Base-by-base conservation (phyloP, 2,113 vertebrate species). In the Calyptommatus sinebrachiatus region DNA sequence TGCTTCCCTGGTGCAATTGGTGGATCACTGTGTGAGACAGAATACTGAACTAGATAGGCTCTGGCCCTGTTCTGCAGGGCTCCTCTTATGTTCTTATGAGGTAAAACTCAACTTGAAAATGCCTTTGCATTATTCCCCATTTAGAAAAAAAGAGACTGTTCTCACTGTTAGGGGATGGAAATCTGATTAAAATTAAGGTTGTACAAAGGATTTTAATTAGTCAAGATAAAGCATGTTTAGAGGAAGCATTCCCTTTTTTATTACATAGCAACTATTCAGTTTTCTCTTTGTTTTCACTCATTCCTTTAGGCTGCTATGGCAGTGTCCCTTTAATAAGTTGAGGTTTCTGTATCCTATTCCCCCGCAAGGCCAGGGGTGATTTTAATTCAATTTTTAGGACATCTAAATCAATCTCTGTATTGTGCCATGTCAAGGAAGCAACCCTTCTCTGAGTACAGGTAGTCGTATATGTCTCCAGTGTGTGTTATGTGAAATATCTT, bases 321-420 rank as follows among this genome's bases (percentile, higher is more conserved):
- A 90, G 85, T 73, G 73, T 60, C 65, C 31, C 86, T 88, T 83
- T 84, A 91, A 71, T 45, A 81, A 70, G 68, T 87, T 76, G 83
- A 92, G 70, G 46, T 80, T 83, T 83, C 81, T 85, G 87, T 82
- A 29, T 77, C 75, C n/a, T 63, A 18, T 46, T 80, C 68, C 88
- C 83, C 80, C 48, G 0, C 48, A 87, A 86, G 72, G 72, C 85
- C 65, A 84, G 69, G 88, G 62, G 80, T 77, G 85, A 48, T 88
- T 83, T 84, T 87, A 77, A 89, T 89, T 91, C 88, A 88, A 89
- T 92, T 88, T 84, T 86, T 77, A 78, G 81, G 72, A 76, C 75
- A 84, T 66, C 77, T 84, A 81, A 89, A 92, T 91, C 90, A 88
- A 87, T 92, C 89, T 87, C 83, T 86, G 80, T 87, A 89, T 83